Base-by-base conservation (phyloP, 2,113 vertebrate species). In the Salvator merianae region DNA sequence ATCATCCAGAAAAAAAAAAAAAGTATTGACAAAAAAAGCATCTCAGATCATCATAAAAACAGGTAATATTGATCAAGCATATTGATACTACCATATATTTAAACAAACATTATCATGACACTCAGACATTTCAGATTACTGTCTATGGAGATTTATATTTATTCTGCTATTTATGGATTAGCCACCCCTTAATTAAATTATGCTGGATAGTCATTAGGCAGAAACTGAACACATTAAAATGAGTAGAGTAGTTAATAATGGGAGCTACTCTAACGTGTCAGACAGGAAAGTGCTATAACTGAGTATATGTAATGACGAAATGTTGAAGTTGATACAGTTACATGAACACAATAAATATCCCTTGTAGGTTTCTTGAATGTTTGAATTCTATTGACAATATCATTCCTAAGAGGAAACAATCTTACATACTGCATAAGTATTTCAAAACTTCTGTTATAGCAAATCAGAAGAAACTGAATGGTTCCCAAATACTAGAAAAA, bases 161-260 rank as follows among this genome's bases (percentile, higher is more conserved):
- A 69, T 81, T 62, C 12, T 47, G 70, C 81, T 81, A 62, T 76
- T 76, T 36, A 81, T 81, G 50, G 81, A 76, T 68, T 77, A 38
- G 47, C 22, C 38, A 10, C 36, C 13, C 63, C 47, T 69, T 76
- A 76, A 86, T 81, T 81, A 76, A 86, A 69, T 70, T 86, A 81
- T 77, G 34, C 53, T 86, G 69, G 63, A 28, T 77, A 69, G 65
- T 50, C 47, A 77, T 86, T 77, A 81, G 69, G 74, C 12, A 77
- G 63, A 59, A 86, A 55, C 7, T 70, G 36, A 75, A 76, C n/a
- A 69, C 26, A 69, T 43, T 69, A 69, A 59, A 43, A 20, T 18
- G 71, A 77, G 70, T 59, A 53, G 32, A 86, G 50, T 10, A 62
- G n/a, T 82, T 81, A n/a, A 30, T 70, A 34, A 59, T 16, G 36